Evolutionary conservation across 2,113 vertebrate genomes (phyloP), one percentile per base, ranked within the genome.

Genomic region (Ctenomys sociabilis): DNA sequence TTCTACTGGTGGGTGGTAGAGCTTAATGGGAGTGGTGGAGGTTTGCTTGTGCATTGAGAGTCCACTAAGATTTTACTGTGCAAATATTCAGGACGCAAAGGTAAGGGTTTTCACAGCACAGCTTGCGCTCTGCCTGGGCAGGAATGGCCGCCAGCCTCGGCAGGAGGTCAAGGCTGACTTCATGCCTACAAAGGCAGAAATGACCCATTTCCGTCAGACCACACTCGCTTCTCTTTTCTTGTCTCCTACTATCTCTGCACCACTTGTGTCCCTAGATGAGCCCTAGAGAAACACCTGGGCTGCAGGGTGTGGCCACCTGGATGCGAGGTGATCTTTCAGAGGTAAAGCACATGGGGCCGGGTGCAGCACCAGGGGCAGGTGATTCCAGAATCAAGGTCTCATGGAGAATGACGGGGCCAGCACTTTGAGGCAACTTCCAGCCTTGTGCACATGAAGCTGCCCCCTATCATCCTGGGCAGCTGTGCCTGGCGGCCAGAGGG

Each of bases 341-440:
- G 49, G 2, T 87, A 70, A 40, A 77, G 66, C 37, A 63, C 73
- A 5, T 5, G 28, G 59, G 26, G 32, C 21, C 30, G 0, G 32
- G 45, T 57, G 5, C 59, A 54, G 68, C 11, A 0, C 0, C 5
- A 45, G 24, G 30, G 75, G 37, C 0, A 0, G n/a, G 52, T 8
- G 78, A 28, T 61, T n/a, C 22, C 7, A 78, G 59, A n/a, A 24
- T 35, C 0, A 0, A 30, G 68, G 12, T 7, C 28, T 63, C 80
- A 37, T 14, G 28, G 35, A 0, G 22, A 14, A 12, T 3, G 80
- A 21, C 63, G 59, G 63, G 63, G 26, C 28, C 43, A 30, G 45
- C 28, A 0, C 9, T 9, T 2, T 1, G n/a, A 24, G 26, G 17
- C 43, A 32, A 32, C 43, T 6, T 24, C 81, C 0, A 0, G 45